Base-by-base conservation (phyloP, 1,140 invertebrate genomes). In the Scaptomyza graminum region DNA sequence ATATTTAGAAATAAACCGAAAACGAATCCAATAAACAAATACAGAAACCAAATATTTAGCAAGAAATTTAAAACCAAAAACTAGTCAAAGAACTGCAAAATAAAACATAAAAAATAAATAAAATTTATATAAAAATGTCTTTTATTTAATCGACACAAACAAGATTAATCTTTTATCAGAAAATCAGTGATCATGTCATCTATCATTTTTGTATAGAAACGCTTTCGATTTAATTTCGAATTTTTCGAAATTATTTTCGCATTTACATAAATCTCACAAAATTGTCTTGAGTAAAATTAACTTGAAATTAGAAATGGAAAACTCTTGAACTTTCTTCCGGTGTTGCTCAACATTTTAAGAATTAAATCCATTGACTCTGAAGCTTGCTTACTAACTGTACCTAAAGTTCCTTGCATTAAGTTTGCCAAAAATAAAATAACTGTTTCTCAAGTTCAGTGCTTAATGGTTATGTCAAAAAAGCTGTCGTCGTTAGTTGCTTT, bases 31-130 rank as follows among this genome's bases (percentile, higher is more conserved):
- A 46, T 1, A 52, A 57, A 67, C 25, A 25, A 57, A 70, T 34
- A 47, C n/a, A 31, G 13, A 61, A 50, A 66, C 25, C 7, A 56
- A 57, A 63, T 56, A 74, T 74, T 43, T 77, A 77, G 74, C 70
- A 76, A 59, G 55, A 76, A 76, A 74, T 69, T 73, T 55, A 76
- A 22, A 22, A 72, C 44, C 2, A 56, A 56, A 31, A 62, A 28
- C 46, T 68, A 68, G 66, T 25, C 41, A 52, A 52, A 71, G 47
- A 66, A 57, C 31, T 37, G 47, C 47, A 59, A 71, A 59, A 41
- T 59, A 60, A 65, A 49, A 57, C 47, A 22, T 51, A 61, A 55
- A 54, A 22, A 34, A 61, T 51, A 54, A 22, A 34, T 31, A 13
- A 7, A 41, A 57, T 16, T 16, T 46, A n/a, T 16, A 11, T 12